Base-by-base conservation (phyloP, 2,888 invertebrate species). In the Zelleria hepariella region DNA sequence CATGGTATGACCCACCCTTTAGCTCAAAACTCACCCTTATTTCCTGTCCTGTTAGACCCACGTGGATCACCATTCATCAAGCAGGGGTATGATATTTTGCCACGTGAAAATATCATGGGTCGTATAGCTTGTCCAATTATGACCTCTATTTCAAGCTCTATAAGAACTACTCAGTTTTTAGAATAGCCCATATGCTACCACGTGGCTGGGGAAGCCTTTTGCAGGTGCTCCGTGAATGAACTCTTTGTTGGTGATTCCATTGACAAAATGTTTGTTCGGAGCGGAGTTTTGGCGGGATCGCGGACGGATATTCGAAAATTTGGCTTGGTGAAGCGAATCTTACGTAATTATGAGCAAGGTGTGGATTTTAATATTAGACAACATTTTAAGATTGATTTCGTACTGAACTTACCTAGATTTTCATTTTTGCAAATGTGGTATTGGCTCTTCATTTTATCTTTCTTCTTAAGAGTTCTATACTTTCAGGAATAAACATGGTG, bases 221-320 rank as follows among this genome's bases (percentile, higher is more conserved):
- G 86, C 87, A 87, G 88, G 87, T 87, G 87, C 74, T 63, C 63
- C 64, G 69, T 83, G 77, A 85, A 84, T 83, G 83, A 74, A 66
- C 65, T 70, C 74, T 76, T 86, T 86, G 85, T 86, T 73, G 68
- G 65, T 69, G 69, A 64, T 68, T 75, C 76, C 86, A 87, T 86
- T 86, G 77, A 86, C 78, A 73, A 79, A 15, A 74, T 77, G 78
- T 74, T 75, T 76, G 76, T 82, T 85, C 80, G 81, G 78, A 84
- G 85, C 80, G 78, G 71, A 75, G 73, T 76, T 85, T 82, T 78
- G 77, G 77, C 78, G 76, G 78, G 76, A 75, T 71, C 62, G 54
- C 57, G 61, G 78, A 74, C 77, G 75, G 75, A 79, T 82, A 77
- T 80, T 80, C 6, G 32, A 10, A 5, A 32, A 32, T 15, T 42